These are phyloP conservation scores for Phrynosoma platyrhinos DNA, from an alignment of 2,113 vertebrate species.

Conservation along the genomic window DNA sequence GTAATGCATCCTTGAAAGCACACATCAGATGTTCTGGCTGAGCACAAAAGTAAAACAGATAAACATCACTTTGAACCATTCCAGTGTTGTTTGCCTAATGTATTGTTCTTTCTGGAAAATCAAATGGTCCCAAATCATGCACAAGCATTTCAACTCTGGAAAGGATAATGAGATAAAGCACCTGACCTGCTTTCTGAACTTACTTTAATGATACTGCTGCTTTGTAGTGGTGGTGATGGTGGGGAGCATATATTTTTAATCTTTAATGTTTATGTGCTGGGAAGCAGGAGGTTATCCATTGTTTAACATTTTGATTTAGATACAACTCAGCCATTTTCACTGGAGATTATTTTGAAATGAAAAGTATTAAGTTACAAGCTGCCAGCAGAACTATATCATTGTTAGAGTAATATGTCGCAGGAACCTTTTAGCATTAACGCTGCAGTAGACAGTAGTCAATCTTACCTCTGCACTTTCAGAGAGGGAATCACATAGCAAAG, in stretches of 20 bases:
- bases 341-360: conserved; percentile 27
- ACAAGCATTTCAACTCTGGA: neutral
- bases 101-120: neutral
- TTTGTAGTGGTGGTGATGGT: neutral
- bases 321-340: neutral
- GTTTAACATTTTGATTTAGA: conserved; percentile 2
- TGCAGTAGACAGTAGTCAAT: neutral
- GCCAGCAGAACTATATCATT: neutral
- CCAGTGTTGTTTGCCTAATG: neutral
- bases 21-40: neutral
- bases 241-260: neutral
- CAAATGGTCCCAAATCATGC: neutral
- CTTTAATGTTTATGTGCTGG: neutral
- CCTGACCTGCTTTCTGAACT: neutral
- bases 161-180: neutral
- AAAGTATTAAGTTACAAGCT: neutral
- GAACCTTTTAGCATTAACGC: neutral
- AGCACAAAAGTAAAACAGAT: conserved; percentile 5
- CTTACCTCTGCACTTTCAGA: conserved; percentile 25
- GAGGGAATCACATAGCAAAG: conserved; percentile 8
- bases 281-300: neutral
- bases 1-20: neutral
- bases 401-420: neutral
- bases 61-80: neutral
- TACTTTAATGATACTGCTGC: conserved; percentile 14